Base-by-base conservation (phyloP, 2,797 vertebrate species). In the Novumbra hubbsi region DNA sequence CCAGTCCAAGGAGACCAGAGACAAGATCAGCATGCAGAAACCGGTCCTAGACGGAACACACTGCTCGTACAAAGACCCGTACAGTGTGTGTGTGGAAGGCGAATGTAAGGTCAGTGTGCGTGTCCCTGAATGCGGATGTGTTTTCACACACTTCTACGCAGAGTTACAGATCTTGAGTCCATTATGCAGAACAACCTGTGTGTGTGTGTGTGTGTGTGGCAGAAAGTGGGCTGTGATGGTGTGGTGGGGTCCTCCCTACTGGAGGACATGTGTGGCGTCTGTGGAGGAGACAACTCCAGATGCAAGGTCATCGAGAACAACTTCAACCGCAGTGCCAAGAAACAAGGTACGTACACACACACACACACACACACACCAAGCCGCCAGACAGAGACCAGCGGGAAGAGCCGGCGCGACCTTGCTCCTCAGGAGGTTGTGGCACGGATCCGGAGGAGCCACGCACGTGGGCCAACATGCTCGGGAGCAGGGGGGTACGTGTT, bases 191-290 rank as follows among this genome's bases (percentile, higher is more conserved):
- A 9, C 8, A 6, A 45, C 41, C 9, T 75, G 30, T 19, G 5
- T n/a, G n/a, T 73, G 34, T 57, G 24, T 67, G 45, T 28, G 48
- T 73, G 64, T 63, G 11, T 78, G 63, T 75, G 86, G 79, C 92
- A 99, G 98, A 99, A 96, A 93, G 95, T 99, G 80, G 96, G 97
- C 84, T 99, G 98, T 69, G 96, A 99, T 28, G 92, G 94, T 9
- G 91, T 94, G 78, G 94, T 98, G 17, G 96, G 96, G 73, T 98
- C 98, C 80, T 94, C 92, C 0, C 95, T 96, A 88, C 95, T 96
- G 85, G 97, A 99, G 76, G 98, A 99, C 87, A 98, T 97, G 81
- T 99, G 98, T 63, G 98, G 98, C 2, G 92, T 98, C 79, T 99
- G 98, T 75, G 97, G 95, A 64, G 98, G 98, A 50, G 95, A 99